Conservation (phyloP, 2,888 invertebrate genomes). For the Spisula solida region DNA sequence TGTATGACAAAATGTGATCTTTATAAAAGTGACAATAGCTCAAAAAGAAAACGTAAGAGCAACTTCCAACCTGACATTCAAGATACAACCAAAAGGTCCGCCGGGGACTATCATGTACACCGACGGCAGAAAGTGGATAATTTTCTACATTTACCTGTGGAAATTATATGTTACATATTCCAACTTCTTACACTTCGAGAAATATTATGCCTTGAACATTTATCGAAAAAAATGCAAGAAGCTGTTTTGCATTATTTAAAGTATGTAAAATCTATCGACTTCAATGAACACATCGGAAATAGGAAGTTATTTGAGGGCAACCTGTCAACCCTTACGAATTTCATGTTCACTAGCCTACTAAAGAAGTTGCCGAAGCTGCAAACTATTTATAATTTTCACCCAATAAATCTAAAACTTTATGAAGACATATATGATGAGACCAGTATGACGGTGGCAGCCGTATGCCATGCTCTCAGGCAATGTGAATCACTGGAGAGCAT, state of each 20-base stretch:
- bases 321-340: slow-evolving; percentile 33
- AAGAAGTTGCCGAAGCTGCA: slow-evolving; percentile 42
- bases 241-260: slow-evolving; percentile 32
- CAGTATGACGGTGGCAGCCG: not conserved
- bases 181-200: slow-evolving; percentile 37
- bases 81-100: too few species aligned
- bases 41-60: too few species aligned
- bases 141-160: slow-evolving; percentile 21
- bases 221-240: slow-evolving; percentile 40
- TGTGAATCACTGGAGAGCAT: slow-evolving; percentile 73
- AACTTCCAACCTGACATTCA: too few species aligned
- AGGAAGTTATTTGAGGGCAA: slow-evolving; percentile 30
- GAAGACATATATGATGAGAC: not conserved
- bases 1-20: too few species aligned
- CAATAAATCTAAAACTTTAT: not conserved
- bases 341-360: slow-evolving; percentile 26
- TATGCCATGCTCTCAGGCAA: not conserved
- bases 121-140: too few species aligned
- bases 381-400: slow-evolving; percentile 51
- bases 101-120: too few species aligned
- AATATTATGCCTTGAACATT: slow-evolving; percentile 35
- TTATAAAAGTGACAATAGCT: too few species aligned
- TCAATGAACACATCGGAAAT: slow-evolving; percentile 39
- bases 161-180: slow-evolving; percentile 47
- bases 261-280: slow-evolving; percentile 35